Conservation (phyloP, 2,113 vertebrate species). For the Acanthisitta chloris region DNA sequence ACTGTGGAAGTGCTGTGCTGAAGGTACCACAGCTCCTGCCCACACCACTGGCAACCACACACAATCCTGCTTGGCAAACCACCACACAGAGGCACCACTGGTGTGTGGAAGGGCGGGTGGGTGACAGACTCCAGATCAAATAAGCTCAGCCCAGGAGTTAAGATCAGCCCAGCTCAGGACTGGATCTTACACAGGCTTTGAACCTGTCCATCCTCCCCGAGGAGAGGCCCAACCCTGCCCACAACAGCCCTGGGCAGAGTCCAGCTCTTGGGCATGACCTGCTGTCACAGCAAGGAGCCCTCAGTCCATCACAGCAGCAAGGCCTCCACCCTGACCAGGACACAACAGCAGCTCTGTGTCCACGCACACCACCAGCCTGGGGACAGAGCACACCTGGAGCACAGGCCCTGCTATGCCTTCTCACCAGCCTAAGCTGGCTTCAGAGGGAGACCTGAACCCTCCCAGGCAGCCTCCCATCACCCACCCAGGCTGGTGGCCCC, state of each 20-base stretch:
- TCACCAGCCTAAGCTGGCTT: not conserved
- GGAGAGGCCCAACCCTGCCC: not conserved
- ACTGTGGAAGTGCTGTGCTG: not conserved
- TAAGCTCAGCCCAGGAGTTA: not conserved
- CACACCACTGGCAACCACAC: not conserved
- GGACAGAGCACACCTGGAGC: not conserved
- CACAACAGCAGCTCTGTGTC: not conserved
- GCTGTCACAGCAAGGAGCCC: not conserved
- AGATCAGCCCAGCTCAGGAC: not conserved
- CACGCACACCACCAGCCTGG: accelerated
- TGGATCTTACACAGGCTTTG: not conserved
- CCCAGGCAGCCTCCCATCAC: not conserved
- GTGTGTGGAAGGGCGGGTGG: not conserved
- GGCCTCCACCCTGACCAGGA: accelerated
- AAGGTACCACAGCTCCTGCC: not conserved
- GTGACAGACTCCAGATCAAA: not conserved
- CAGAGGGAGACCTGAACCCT: not conserved
- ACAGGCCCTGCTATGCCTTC: not conserved
- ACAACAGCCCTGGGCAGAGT: not conserved
- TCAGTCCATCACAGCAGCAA: not conserved
- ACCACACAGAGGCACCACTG: accelerated
- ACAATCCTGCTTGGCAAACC: not conserved
- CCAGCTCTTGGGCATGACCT: not conserved
- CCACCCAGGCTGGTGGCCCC: not conserved
- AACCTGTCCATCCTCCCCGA: not conserved